phyloP scores from a whole-genome alignment of 2,888 invertebrate genomes.

The Tetranychus truncatus region DNA sequence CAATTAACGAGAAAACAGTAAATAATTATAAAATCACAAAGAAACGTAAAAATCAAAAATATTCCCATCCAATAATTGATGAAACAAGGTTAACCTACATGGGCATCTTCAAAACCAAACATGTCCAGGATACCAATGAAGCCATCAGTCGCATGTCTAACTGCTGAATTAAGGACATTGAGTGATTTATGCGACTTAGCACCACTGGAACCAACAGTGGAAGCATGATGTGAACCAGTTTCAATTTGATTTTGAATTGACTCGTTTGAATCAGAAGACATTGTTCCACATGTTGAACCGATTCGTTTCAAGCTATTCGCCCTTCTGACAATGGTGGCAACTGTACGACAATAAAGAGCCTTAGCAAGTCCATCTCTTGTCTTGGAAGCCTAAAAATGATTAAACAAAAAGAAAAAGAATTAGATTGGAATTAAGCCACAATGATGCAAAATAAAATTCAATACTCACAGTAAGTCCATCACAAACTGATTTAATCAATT shows the following conservation, averaged over 20 bases:
- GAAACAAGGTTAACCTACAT: conserved; percentile 33
- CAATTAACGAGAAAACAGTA: conserved; percentile 18
- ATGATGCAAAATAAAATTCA: neutral
- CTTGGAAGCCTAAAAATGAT: conserved; percentile 47
- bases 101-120: conserved; percentile 88
- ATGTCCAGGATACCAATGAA: conserved; percentile 88
- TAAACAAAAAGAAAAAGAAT: neutral
- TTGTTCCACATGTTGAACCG: conserved; percentile 55
- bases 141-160: conserved; percentile 76
- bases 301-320: conserved; percentile 75
- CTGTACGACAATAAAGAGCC: conserved; percentile 79
- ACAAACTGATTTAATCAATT: conserved; percentile 57
- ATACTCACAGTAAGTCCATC: conserved; percentile 51
- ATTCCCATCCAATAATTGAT: neutral
- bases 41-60: neutral
- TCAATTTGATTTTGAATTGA: conserved; percentile 52
- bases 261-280: conserved; percentile 78
- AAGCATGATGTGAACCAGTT: conserved; percentile 63
- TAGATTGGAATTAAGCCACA: neutral
- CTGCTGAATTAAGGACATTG: conserved; percentile 77
- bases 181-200: conserved; percentile 55
- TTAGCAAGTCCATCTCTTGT: conserved; percentile 75
- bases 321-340: conserved; percentile 75
- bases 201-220: conserved; percentile 52
- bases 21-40: neutral